Conservation (phyloP, 2,888 invertebrate genomes). For the Nemurella pictetii region DNA sequence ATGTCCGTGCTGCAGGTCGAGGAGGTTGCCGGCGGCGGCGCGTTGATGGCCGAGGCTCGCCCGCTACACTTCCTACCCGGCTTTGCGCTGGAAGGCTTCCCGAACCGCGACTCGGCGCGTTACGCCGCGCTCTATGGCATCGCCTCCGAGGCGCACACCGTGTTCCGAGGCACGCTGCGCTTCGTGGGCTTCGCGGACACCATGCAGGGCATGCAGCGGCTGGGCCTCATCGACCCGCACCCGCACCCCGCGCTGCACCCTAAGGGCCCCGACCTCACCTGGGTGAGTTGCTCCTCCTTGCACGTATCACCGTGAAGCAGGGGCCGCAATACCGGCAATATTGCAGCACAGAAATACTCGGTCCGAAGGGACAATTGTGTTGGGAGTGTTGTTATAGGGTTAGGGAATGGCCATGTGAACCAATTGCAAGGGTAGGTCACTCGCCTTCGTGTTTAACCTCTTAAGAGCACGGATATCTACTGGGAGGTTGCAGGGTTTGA, state of each 20-base stretch:
- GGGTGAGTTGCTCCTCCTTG: too few species aligned
- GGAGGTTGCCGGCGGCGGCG: slow-evolving; percentile 87
- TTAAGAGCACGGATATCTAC: too few species aligned
- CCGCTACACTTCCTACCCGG: slow-evolving; percentile 91
- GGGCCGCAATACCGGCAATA: too few species aligned
- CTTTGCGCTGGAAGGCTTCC: slow-evolving; percentile 94
- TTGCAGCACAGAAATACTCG: too few species aligned
- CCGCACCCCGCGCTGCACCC: slow-evolving; percentile 90
- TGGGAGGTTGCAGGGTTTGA: too few species aligned
- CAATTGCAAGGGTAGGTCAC: too few species aligned
- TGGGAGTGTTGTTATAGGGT: too few species aligned
- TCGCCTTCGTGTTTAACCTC: too few species aligned
- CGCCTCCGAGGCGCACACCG: slow-evolving; percentile 77
- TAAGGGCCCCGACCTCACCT: slow-evolving; percentile 93
- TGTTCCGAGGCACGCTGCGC: slow-evolving; percentile 91
- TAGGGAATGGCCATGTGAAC: too few species aligned
- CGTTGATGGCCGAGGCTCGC: slow-evolving; percentile 79
- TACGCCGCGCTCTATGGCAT: slow-evolving; percentile 90
- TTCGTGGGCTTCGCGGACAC: slow-evolving; percentile 88
- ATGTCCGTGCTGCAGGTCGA: slow-evolving; percentile 78
- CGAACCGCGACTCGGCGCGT: slow-evolving; percentile 92
- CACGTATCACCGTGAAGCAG: too few species aligned
- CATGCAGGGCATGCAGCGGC: slow-evolving; percentile 80
- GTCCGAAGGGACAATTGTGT: too few species aligned
- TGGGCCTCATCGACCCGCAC: slow-evolving; percentile 85